phyloP scores from a whole-genome alignment of 2,113 vertebrate species.

The Anthoscopus minutus region DNA sequence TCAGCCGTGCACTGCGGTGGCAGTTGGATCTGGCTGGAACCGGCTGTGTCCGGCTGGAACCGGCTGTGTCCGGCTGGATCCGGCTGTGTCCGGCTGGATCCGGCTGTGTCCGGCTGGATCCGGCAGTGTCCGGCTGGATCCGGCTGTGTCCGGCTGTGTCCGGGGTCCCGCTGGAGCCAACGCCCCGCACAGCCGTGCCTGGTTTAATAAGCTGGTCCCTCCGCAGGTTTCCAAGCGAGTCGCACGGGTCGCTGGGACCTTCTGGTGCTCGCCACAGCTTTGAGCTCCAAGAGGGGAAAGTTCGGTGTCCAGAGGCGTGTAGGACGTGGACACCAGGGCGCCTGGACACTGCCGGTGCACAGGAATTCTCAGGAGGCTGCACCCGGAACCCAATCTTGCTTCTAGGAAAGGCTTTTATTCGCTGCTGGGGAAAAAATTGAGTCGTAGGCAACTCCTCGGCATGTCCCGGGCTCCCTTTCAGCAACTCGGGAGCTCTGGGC shows the following conservation, averaged over 20 bases:
- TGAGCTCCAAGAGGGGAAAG: background rate
- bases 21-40: rapidly evolving
- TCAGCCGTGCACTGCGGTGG: rapidly evolving
- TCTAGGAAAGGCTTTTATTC: background rate
- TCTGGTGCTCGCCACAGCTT: background rate
- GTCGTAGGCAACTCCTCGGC: background rate
- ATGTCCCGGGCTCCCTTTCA: background rate
- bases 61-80: no score
- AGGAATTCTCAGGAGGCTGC: background rate
- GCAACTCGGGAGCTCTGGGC: background rate
- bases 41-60: background rate
- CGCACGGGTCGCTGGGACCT: rapidly evolving
- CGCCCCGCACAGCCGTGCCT: background rate
- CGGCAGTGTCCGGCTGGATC: background rate
- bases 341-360: background rate
- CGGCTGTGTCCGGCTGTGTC: no score
- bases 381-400: background rate
- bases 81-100: background rate
- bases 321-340: background rate
- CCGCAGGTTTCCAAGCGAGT: rapidly evolving
- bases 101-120: background rate
- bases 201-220: background rate
- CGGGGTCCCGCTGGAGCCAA: no score
- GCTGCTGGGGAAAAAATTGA: no score
- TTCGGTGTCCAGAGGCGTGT: rapidly evolving